Base-by-base conservation (phyloP, 2,888 invertebrate species). In the Platycheirus albimanus region DNA sequence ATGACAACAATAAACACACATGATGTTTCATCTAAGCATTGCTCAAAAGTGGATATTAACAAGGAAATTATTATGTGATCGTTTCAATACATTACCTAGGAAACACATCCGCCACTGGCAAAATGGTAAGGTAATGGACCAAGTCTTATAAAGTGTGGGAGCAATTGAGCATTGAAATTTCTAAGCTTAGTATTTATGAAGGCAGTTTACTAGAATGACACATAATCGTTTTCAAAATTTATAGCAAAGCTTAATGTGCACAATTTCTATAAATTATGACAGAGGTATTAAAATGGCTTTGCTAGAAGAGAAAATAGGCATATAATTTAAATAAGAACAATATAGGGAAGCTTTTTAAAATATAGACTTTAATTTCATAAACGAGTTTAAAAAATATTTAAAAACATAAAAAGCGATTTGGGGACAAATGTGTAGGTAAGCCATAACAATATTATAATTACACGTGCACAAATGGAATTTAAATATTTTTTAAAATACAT, bases 201-300 rank as follows among this genome's bases (percentile, higher is more conserved):
- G 3, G 6, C 6, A 24, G 41, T 58, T 58, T 58, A 41, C 24
- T 41, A 15, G 15, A 15, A 41, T 10, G 58, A 58, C 15, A 58
- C 24, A 24, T 56, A 51, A 58, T 41, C 41, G 58, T 41, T 58
- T 58, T 28, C 30, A 15, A 41, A 58, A 58, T 58, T 58, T 41
- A 58, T 58, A 58, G 58, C 4, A 41, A 24, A 15, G 24, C 24
- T 58, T 58, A 41, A 41, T 58, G 41, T 38, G 13, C 15, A 10
- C 41, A 24, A 58, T 58, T 58, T 28, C 41, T 24, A 41, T 28
- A 51, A 58, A 24, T 41, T 28, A 41, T 41, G 15, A 11, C 8
- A 6, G 8, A 13, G 38, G 24, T 19, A 56, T 36, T 24, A 20
- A 56, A 20, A 38, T 38, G 19, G 38, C 8, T 38, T 54, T 19